phyloP scores from a whole-genome alignment of 2,888 invertebrate species.

The Cepaea hortensis region DNA sequence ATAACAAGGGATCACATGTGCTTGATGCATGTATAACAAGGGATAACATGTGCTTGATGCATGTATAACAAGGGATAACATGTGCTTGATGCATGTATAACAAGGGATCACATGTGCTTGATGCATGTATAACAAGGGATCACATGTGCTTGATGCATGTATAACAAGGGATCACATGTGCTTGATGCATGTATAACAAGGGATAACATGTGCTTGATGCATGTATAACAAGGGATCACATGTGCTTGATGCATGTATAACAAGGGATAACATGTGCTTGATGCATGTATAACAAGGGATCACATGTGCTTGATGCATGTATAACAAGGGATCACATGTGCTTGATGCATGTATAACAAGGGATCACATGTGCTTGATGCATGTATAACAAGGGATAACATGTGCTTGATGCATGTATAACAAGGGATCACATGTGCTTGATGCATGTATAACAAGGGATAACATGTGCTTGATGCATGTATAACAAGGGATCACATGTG shows the following conservation, averaged over 20 bases:
- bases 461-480: slow-evolving; percentile 80
- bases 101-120: background rate
- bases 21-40: slow-evolving; percentile 79
- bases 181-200: slow-evolving; percentile 79
- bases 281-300: slow-evolving; percentile 78
- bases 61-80: slow-evolving; percentile 70
- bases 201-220: slow-evolving; percentile 78
- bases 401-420: slow-evolving; percentile 80
- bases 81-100: slow-evolving; percentile 80
- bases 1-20: background rate
- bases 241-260: slow-evolving; percentile 80
- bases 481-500: background rate
- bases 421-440: background rate
- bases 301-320: slow-evolving; percentile 80
- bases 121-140: slow-evolving; percentile 78
- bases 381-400: slow-evolving; percentile 70
- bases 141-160: slow-evolving; percentile 80
- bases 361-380: slow-evolving; percentile 78
- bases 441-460: slow-evolving; percentile 78
- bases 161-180: background rate
- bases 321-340: background rate
- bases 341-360: slow-evolving; percentile 79
- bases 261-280: background rate
- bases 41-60: slow-evolving; percentile 78
- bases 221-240: slow-evolving; percentile 70